Evolutionary conservation across 2,113 vertebrate genomes (phyloP), one percentile per base, ranked within the genome.

Genomic region (Lutjanus erythropterus): DNA sequence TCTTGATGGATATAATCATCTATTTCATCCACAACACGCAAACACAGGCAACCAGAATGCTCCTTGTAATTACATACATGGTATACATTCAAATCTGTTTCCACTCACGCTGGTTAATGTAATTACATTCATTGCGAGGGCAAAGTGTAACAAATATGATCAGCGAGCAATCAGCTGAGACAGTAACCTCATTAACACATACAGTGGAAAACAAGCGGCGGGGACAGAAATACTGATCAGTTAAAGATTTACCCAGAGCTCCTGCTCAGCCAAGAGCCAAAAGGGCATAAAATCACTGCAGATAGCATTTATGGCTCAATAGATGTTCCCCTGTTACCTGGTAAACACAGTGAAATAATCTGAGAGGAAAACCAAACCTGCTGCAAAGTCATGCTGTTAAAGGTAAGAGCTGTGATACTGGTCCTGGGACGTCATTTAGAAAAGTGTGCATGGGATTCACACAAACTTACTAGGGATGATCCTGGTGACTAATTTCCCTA

Each of bases 181-280:
- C 18, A 1, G 9, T 31, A 31, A 73, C 42, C 68, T 80, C 67
- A 87, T 80, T 73, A 73, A 55, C 61, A 50, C 41, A 2, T 3
- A 21, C 39, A 12, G 25, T 27, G 39, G 8, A 16, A 61, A 61
- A 67, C 44, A 55, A n/a, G 29, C 15, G 1, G 4, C 42, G 29
- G 31, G 52, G 46, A 61, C 21, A 0, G 23, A 18, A 59, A n/a
- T 23, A 44, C 33, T n/a, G n/a, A n/a, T n/a, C n/a, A n/a, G n/a
- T n/a, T n/a, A n/a, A n/a, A n/a, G n/a, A n/a, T n/a, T n/a, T n/a
- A n/a, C n/a, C n/a, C n/a, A n/a, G n/a, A n/a, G 25, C 7, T 31
- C 37, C 11, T 29, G 4, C 37, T 56, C 37, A 37, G n/a, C 23
- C 21, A 6, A 16, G 33, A n/a, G n/a, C n/a, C n/a, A n/a, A n/a